Base-by-base conservation (phyloP, 2,797 vertebrate genomes). In the Poeciliopsis paucimaculata region DNA sequence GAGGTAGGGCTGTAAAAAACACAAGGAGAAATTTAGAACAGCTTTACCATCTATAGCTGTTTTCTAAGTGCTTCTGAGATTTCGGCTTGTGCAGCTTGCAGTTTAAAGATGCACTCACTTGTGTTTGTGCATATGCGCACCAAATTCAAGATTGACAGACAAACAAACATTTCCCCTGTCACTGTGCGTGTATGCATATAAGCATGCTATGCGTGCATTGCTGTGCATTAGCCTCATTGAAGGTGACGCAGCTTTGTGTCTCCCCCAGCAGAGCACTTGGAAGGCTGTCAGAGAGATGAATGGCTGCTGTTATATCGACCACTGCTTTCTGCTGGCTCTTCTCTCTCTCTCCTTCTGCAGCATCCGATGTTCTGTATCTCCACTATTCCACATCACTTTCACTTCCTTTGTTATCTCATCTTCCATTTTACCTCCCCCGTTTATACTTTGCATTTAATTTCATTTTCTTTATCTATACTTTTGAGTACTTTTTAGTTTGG, bases 281-380 rank as follows among this genome's bases (percentile, higher is more conserved):
- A 91, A 80, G 81, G 77, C 89, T 95, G 95, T 95, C 95, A 92
- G 90, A 75, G 93, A 95, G 94, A 94, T 94, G 93, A 95, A 95
- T 94, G 94, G 92, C 85, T 92, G 89, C 91, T 76, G 91, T 93
- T 92, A 90, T 92, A 93, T 94, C 88, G 89, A 95, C 94, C 93
- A 77, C 93, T 93, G 88, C 90, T 94, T 86, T 82, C 86, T 82
- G 77, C 81, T 51, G 23, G 88, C 84, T 83, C 84, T 85, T 86
- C 82, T 84, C 83, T 31, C 62, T 70, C 39, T n/a, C 74, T 60
- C 31, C 12, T 76, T 74, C 83, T 71, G 68, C 68, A 46, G 41
- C 26, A 71, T 71, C n/a, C 13, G 6, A 10, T 71, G 41, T 45
- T 45, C 43, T 71, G 12, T 71, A 6, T 71, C 43, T 71, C 41